Evolutionary conservation across 2,888 invertebrate genomes (phyloP), one percentile per base, ranked within the genome.

Genomic region (Troilus luridus): DNA sequence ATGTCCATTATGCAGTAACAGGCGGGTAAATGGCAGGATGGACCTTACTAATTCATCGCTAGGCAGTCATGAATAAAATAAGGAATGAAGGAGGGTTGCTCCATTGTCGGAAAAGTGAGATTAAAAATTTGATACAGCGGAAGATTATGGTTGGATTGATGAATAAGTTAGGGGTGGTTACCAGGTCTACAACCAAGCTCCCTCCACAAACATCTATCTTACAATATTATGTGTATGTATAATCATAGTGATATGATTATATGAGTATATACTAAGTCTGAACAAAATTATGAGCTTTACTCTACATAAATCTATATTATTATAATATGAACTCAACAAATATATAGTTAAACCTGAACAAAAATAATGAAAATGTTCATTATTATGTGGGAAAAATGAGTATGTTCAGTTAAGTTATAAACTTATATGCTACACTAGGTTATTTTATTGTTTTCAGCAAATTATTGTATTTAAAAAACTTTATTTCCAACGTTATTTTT

Each of bases 61-160:
- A n/a, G 17, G 11, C 1, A n/a, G 56, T 56, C 12, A 17, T 85
- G 85, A 85, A 85, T 85, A 85, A 85, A 10, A 56, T 5, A 54
- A 56, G 56, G 11, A 21, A 85, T 56, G 41, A 21, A 85, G 10
- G 56, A n/a, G 85, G 54, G 85, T 9, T 85, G 21, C 85, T 56
- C 9, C 21, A 85, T 85, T 85, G 56, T 56, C 85, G 85, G 85
- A 85, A 85, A 85, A 85, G 54, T 56, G 85, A 77, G 77, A 77
- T 77, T 77, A 77, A 77, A 77, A 77, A 56, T 56, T 85, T 56
- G 56, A 85, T 85, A 85, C 21, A 77, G 72, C 27, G 17, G 72
- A 41, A 17, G 72, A 77, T 27, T 77, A 41, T 77, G 72, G 27
- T 77, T 2, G 27, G 27, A 0, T 77, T 77, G 27, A 77, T 77